Conservation (phyloP, 2,888 invertebrate species). For the Dugesia japonica region DNA sequence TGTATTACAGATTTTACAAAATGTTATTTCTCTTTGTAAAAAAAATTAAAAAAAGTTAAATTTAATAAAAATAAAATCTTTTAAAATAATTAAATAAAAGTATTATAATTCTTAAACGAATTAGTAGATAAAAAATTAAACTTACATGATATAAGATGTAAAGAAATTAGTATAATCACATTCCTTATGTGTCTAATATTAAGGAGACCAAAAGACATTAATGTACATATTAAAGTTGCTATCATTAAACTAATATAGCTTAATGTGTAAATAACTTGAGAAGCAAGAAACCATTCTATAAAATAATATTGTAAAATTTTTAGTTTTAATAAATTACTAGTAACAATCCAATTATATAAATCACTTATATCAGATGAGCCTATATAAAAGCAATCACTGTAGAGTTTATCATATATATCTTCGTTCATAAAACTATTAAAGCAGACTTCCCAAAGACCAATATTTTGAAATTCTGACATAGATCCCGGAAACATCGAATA, state of each 20-base stretch:
- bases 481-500: not conserved
- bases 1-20: too few species aligned
- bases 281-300: not conserved
- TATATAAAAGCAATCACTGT: not conserved
- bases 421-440: not conserved
- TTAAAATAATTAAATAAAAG: too few species aligned
- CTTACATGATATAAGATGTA: not conserved
- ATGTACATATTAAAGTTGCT: not conserved
- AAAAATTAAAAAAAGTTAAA: too few species aligned
- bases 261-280: not conserved
- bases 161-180: not conserved
- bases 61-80: too few species aligned
- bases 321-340: not conserved
- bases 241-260: not conserved
- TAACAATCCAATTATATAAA: not conserved
- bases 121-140: too few species aligned
- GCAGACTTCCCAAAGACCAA: constrained; percentile 17
- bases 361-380: not conserved
- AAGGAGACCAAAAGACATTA: not conserved
- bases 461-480: not conserved
- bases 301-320: not conserved
- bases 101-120: too few species aligned
- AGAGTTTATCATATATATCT: not conserved
- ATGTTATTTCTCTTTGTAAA: too few species aligned
- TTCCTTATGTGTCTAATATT: not conserved